phyloP scores from a whole-genome alignment of 2,797 vertebrate genomes.

The Sebastiscus tertius region DNA sequence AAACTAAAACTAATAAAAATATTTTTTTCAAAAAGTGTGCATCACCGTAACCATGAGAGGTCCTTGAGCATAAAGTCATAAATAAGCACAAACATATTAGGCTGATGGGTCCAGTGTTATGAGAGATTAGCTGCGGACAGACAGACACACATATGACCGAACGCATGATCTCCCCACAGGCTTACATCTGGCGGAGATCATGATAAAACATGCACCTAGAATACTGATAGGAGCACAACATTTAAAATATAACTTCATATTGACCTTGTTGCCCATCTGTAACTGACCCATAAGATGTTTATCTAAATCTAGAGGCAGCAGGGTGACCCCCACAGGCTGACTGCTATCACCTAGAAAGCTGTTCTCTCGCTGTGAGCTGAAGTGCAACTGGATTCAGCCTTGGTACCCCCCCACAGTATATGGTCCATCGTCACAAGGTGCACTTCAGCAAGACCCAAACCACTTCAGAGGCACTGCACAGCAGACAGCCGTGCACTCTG shows the following conservation, averaged over 20 bases:
- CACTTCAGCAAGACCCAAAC: background rate
- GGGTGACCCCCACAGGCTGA: conserved; percentile 12
- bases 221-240: background rate
- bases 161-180: background rate
- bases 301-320: conserved; percentile 22
- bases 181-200: background rate
- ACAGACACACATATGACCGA: background rate
- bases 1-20: too few species aligned
- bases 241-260: background rate
- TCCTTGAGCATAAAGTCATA: background rate
- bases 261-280: conserved; percentile 15
- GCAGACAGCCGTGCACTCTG: conserved; percentile 3
- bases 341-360: conserved; percentile 1
- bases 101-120: background rate
- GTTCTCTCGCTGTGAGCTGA: background rate
- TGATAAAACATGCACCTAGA: background rate
- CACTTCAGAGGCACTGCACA: background rate
- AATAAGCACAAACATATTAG: background rate
- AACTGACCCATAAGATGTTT: background rate
- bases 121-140: background rate
- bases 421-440: background rate
- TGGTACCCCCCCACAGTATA: background rate
- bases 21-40: background rate
- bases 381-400: background rate
- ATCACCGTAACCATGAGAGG: background rate